A percentile compares a stretch with the other conserved stretches of the same genome.
Conservation (phyloP, 2,888 invertebrate species). For the Callimorpha dominula region DNA sequence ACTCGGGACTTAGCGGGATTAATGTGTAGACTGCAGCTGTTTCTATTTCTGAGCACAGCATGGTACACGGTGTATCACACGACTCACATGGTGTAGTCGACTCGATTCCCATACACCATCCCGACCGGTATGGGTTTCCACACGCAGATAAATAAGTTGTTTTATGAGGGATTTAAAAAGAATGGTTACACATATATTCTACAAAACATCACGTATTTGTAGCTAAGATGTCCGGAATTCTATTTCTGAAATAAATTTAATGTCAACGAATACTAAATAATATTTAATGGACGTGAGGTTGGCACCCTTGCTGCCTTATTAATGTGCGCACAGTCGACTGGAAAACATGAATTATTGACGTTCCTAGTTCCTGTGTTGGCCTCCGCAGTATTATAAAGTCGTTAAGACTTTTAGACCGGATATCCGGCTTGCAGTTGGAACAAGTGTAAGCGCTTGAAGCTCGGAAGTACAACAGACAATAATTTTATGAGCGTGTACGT, state of each 20-base stretch:
- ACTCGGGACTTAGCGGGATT: too few relatives aligned
- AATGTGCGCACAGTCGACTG: neutral
- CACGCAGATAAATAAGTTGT: too few relatives aligned
- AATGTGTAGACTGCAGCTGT: too few relatives aligned
- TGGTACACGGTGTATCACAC: too few relatives aligned
- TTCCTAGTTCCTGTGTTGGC: neutral
- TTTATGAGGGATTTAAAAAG: neutral
- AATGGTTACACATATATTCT: neutral
- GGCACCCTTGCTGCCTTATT: neutral
- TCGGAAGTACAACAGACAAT: neutral
- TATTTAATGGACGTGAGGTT: neutral
- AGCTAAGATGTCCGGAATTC: neutral
- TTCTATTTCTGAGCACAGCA: too few relatives aligned
- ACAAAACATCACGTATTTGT: neutral
- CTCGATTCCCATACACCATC: too few relatives aligned
- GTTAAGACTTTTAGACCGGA: neutral
- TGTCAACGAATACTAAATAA: constrained; percentile 3
- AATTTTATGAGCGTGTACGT: neutral
- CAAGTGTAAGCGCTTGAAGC: neutral
- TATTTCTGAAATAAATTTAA: neutral
- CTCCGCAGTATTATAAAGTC: neutral
- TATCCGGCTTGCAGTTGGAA: neutral
- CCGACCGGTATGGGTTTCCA: too few relatives aligned
- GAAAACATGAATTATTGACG: constrained; percentile 4
- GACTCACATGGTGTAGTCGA: too few relatives aligned